Evolutionary conservation across 2,113 vertebrate genomes (phyloP), one percentile per base, ranked within the genome.

Genomic region (Sminthopsis crassicaudata): DNA sequence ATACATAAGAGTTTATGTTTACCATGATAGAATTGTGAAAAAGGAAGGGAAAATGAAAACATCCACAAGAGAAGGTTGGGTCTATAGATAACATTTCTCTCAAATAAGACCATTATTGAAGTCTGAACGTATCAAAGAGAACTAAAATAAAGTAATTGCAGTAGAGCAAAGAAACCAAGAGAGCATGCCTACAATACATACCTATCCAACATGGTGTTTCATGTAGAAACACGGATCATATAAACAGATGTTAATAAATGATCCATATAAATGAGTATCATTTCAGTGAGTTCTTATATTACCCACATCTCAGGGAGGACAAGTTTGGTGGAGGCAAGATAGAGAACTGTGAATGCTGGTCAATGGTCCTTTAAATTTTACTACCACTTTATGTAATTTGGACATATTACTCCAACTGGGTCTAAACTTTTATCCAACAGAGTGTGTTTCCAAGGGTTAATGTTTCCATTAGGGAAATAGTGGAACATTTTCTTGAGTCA

Each of bases 221-320:
- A 92, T 48, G n/a, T 14, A 84, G 2, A 57, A 91, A 92, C 48
- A 42, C 1, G 92, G 90, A 48, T 55, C 27, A 60, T 54, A 26
- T 5, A 12, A 92, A 67, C 51, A 94, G 26, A 91, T 91, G 67
- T 91, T 90, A 95, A 52, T 53, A 94, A 95, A 60, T 88, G 36
- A 90, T 22, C 50, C 50, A 53, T 3, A 36, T 48, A 92, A 84
- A 53, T 60, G 88, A 53, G 92, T 50, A 93, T 23, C 54, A 84
- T 48, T 50, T 90, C 42, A 92, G 46, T 57, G 91, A 55, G 55
- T 54, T 92, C 46, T 90, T 30, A 1, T 36, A 93, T 11, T 30
- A 52, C 60, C 94, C 26, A 92, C 91, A 25, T 89, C 27, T 89
- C 36, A 90, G 0, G 24, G 48, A 25, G 19, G 27, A 84, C 26